Conservation (phyloP, 2,888 invertebrate genomes). For the Drosophila flavopinicola region DNA sequence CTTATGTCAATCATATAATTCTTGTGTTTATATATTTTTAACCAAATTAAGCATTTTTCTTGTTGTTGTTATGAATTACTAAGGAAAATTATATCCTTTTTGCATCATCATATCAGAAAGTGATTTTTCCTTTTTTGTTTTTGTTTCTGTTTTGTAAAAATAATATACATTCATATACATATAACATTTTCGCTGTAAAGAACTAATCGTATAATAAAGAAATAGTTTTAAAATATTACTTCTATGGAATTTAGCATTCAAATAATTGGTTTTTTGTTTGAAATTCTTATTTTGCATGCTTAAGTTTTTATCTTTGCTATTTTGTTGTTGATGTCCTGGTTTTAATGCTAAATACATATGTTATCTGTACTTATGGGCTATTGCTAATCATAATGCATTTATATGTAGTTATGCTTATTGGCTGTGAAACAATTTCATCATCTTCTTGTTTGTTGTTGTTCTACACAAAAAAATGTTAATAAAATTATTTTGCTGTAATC, state of each 20-base stretch:
- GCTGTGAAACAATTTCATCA: constrained; percentile 59
- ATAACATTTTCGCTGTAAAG: constrained; percentile 54
- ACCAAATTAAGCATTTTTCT: constrained; percentile 40
- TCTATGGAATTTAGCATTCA: constrained; percentile 53
- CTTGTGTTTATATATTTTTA: constrained; percentile 26
- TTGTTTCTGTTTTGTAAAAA: constrained; percentile 37
- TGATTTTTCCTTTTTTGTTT: constrained; percentile 27
- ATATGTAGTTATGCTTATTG: constrained; percentile 68
- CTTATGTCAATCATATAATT: constrained; percentile 33
- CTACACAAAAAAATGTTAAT: constrained; percentile 37
- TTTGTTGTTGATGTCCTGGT: constrained; percentile 33
- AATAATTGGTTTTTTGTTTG: constrained; percentile 24
- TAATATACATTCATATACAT: constrained; percentile 44
- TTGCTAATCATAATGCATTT: constrained; percentile 73
- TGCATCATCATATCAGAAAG: constrained; percentile 6
- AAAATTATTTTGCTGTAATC: constrained; percentile 33
- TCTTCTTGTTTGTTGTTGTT: constrained; percentile 34
- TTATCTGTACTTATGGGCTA: constrained; percentile 77
- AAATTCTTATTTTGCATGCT: constrained; percentile 47
- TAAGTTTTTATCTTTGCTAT: constrained; percentile 59
- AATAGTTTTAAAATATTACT: constrained; percentile 25
- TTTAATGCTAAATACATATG: constrained; percentile 53
- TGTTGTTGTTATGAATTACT: constrained; percentile 42
- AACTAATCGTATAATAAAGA: constrained; percentile 38
- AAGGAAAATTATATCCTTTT: constrained; percentile 31